Evolutionary conservation across 2,113 vertebrate species (phyloP), one percentile per base, ranked within the genome.

Genomic region (Theropithecus gelada): DNA sequence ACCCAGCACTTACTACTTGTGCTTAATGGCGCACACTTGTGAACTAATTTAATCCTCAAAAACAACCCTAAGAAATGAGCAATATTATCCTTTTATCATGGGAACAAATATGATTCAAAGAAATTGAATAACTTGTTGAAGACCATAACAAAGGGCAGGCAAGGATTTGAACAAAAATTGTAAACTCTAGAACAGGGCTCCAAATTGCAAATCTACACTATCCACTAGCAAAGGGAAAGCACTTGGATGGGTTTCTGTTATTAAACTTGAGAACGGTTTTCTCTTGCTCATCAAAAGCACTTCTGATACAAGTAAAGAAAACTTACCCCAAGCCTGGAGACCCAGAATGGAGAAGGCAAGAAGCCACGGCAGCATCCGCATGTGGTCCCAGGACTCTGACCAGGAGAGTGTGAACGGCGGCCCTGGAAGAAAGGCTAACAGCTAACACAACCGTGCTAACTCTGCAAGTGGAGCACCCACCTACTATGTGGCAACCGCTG

Each of bases 311-410:
- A 64, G 1, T 25, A 55, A 90, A 55, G 48, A 40, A 95, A 80
- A 91, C 96, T 93, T 55, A 95, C 76, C 93, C 61, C 75, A 43
- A 5, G 45, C 85, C 0, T 1, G 1, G 2, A 72, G 38, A 23
- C 45, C 45, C 75, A 87, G 40, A 52, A 45, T 22, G 20, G 61
- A 95, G 40, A 96, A 75, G 64, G 80, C 57, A 25, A 96, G 90
- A 79, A 96, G 38, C 81, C 68, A 83, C 0, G 1, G 52, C 32
- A 83, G 35, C 86, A 91, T 93, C 64, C 20, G 70, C 86, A 22
- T 0, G 18, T 14, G 45, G 16, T 30, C 52, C 25, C 40, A 22
- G 61, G 55, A 76, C 17, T 17, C 23, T 1, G 4, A 76, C 4
- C 0, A 35, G 35, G 9, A 78, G 11, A 50, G 30, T 9, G 4